Evolutionary conservation across 2,113 vertebrate genomes (phyloP).

Genomic region (Elaphurus davidianus): DNA sequence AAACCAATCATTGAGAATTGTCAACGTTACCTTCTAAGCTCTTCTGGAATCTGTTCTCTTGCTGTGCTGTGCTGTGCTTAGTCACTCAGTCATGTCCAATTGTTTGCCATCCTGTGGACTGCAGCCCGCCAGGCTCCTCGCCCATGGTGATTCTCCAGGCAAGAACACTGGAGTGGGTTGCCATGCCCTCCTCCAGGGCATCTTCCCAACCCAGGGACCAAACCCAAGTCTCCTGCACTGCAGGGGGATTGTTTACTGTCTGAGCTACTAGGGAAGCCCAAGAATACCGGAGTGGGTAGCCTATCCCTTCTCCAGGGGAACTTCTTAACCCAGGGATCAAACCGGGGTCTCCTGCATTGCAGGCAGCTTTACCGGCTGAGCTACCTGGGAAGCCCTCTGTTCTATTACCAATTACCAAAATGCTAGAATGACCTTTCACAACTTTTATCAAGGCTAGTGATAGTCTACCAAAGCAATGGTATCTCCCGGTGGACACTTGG

Average conservation of each 20-base stretch:
- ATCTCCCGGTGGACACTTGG: background rate
- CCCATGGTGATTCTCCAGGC: background rate
- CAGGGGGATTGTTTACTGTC: background rate
- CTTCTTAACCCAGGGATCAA: background rate
- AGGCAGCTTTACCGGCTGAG: background rate
- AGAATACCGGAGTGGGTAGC: background rate
- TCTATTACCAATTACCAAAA: background rate
- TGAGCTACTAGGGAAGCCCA: background rate
- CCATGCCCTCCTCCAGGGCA: background rate
- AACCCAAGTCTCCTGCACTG: background rate
- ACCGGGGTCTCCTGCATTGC: background rate
- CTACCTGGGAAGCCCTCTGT: background rate
- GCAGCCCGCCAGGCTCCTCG: background rate
- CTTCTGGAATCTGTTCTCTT: background rate
- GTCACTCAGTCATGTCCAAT: background rate
- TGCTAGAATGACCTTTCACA: background rate
- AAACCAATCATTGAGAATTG: background rate
- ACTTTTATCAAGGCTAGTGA: background rate
- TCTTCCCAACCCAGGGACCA: background rate
- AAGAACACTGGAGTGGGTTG: background rate
- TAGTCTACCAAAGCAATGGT: background rate
- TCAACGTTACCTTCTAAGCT: background rate
- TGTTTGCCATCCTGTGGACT: background rate
- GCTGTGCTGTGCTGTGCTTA: background rate
- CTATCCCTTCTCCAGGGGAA: background rate